phyloP scores from a whole-genome alignment of 64 coral and sea anemone species.

The Orbicella faveolata region DNA sequence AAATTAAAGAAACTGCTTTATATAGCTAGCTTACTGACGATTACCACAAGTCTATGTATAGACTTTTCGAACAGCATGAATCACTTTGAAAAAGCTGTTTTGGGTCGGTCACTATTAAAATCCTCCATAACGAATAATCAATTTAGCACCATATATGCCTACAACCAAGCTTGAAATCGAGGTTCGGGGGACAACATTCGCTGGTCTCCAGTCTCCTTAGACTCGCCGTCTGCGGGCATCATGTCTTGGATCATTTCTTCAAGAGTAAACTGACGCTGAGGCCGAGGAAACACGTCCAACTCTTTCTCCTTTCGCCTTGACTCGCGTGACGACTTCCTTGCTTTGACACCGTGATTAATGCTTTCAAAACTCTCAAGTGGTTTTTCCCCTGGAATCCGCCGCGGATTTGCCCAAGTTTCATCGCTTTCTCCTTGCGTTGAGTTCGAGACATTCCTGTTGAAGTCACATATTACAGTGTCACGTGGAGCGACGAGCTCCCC shows the following conservation, averaged over 20 bases:
- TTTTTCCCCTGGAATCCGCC: conserved; percentile 7
- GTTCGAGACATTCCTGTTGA: conserved; percentile 11
- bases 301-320: conserved; percentile 24
- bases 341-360: neutral
- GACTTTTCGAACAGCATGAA: too few relatives aligned
- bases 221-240: conserved; percentile 3
- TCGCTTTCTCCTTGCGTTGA: neutral
- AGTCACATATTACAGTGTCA: neutral
- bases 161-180: conserved; percentile 35
- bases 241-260: conserved; percentile 64
- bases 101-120: too few relatives aligned
- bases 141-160: neutral
- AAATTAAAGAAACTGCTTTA: too few relatives aligned
- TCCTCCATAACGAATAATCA: neutral
- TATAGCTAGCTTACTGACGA: too few relatives aligned
- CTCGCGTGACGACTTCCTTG: neutral
- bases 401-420: neutral
- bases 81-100: too few relatives aligned
- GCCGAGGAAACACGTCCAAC: conserved; percentile 18
- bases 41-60: too few relatives aligned
- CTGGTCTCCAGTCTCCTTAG: neutral
- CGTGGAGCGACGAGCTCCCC: neutral
- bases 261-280: conserved; percentile 19
- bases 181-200: conserved; percentile 2
- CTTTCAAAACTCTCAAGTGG: neutral